Conservation (phyloP, 2,888 invertebrate genomes). For the Calameuta idolon region DNA sequence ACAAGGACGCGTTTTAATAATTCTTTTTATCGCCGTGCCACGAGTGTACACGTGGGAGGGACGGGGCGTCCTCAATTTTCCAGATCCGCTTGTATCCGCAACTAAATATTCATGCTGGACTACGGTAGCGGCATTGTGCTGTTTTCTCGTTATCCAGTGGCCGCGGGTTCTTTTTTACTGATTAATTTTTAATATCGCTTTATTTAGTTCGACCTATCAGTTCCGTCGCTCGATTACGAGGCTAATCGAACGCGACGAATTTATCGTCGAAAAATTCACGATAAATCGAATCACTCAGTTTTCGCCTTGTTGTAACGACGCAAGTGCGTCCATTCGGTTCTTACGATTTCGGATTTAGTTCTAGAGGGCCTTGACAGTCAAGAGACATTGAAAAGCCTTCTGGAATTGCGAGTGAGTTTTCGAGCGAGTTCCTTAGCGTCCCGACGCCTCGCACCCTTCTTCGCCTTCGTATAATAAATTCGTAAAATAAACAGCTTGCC, state of each 20-base stretch:
- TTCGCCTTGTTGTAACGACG: too few relatives aligned
- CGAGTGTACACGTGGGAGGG: too few relatives aligned
- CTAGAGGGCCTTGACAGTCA: too few relatives aligned
- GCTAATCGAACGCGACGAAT: too few relatives aligned
- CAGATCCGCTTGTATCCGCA: conserved; percentile 14
- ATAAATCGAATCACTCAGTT: too few relatives aligned
- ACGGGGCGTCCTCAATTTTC: too few relatives aligned
- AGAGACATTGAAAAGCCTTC: too few relatives aligned
- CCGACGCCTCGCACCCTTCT: background rate
- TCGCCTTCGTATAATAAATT: conserved; percentile 51
- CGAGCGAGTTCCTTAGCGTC: background rate
- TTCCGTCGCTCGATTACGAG: too few relatives aligned
- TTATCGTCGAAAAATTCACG: too few relatives aligned
- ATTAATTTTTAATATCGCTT: conserved; percentile 3
- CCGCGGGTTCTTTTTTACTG: conserved; percentile 16
- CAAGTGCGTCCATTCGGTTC: too few relatives aligned
- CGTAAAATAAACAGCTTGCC: conserved; percentile 55
- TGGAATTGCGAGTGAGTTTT: background rate
- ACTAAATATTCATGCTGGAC: conserved; percentile 43
- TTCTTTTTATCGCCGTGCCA: conserved; percentile 51
- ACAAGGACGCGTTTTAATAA: conserved; percentile 49
- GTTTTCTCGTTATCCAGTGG: conserved; percentile 38
- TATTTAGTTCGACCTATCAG: background rate
- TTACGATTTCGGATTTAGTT: too few relatives aligned
- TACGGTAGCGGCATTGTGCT: conserved; percentile 20